These are phyloP conservation scores for Eulithis testata DNA, from an alignment of 2,888 invertebrate genomes.

Conservation along the genomic window DNA sequence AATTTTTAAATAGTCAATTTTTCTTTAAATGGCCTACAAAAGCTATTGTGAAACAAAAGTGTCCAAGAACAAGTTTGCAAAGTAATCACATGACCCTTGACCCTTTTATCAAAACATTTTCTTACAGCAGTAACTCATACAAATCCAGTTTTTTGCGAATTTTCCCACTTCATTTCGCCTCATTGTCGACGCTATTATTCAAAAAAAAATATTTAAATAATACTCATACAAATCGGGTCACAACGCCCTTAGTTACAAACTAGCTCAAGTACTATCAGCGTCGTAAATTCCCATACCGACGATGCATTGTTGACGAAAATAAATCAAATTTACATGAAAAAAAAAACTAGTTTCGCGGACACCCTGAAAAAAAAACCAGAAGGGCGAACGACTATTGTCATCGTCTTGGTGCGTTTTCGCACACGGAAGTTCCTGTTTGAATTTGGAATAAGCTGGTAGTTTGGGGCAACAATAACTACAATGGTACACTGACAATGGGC, in stretches of 20 bases:
- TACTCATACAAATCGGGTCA: slow-evolving; percentile 48
- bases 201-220: slow-evolving; percentile 44
- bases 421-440: slow-evolving; percentile 77
- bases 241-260: slow-evolving; percentile 58
- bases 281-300: slow-evolving; percentile 75
- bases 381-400: slow-evolving; percentile 62
- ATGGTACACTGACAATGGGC: slow-evolving; percentile 66
- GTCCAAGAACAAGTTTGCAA: slow-evolving; percentile 30
- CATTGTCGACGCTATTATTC: slow-evolving; percentile 58
- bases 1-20: too few relatives aligned
- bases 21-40: too few relatives aligned
- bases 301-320: slow-evolving; percentile 79
- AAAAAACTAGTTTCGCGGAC: slow-evolving; percentile 74
- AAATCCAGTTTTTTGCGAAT: slow-evolving; percentile 58
- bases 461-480: slow-evolving; percentile 71
- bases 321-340: slow-evolving; percentile 80
- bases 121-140: slow-evolving; percentile 41
- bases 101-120: slow-evolving; percentile 59
- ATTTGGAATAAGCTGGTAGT: slow-evolving; percentile 62
- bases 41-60: slow-evolving; percentile 8
- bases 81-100: slow-evolving; percentile 43
- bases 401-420: slow-evolving; percentile 67
- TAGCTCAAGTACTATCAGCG: slow-evolving; percentile 53
- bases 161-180: slow-evolving; percentile 62
- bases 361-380: slow-evolving; percentile 57